Conservation (phyloP, 2,888 invertebrate genomes). For the Mythimna loreyi region DNA sequence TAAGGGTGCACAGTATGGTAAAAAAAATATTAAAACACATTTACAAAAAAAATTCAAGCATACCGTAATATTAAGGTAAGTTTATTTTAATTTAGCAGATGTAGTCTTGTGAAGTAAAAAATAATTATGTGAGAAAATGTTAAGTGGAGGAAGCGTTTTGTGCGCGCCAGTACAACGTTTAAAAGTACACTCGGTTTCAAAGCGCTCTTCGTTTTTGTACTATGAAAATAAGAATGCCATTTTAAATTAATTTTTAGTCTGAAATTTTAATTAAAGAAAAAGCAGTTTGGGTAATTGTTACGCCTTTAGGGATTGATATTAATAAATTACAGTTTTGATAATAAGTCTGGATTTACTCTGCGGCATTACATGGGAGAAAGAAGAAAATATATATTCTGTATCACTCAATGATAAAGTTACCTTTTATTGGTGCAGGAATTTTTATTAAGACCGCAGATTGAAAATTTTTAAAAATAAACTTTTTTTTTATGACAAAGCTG, state of each 20-base stretch:
- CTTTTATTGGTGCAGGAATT: no score
- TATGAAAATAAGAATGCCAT: constrained; percentile 2
- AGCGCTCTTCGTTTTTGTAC: constrained; percentile 31
- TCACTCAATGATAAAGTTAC: no score
- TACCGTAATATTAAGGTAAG: constrained; percentile 47
- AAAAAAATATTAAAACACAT: constrained; percentile 65
- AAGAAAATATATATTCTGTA: no score
- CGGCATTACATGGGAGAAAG: no score
- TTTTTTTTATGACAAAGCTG: no score
- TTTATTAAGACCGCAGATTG: no score
- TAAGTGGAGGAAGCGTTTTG: constrained; percentile 46
- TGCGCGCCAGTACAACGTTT: constrained; percentile 35
- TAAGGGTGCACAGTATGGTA: constrained; percentile 66
- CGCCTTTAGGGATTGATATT: no score
- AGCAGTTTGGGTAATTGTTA: not conserved
- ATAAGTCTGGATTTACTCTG: no score
- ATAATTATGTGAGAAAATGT: constrained; percentile 62
- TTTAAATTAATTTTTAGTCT: not conserved
- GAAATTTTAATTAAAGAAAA: not conserved
- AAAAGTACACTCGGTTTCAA: constrained; percentile 39
- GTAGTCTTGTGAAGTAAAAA: constrained; percentile 57
- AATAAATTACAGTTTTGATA: not conserved
- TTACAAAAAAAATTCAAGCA: constrained; percentile 15
- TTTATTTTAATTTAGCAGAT: constrained; percentile 60
- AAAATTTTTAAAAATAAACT: no score